Evolutionary conservation across 2,113 vertebrate genomes (phyloP).

Genomic region (Cercopithecus mona): DNA sequence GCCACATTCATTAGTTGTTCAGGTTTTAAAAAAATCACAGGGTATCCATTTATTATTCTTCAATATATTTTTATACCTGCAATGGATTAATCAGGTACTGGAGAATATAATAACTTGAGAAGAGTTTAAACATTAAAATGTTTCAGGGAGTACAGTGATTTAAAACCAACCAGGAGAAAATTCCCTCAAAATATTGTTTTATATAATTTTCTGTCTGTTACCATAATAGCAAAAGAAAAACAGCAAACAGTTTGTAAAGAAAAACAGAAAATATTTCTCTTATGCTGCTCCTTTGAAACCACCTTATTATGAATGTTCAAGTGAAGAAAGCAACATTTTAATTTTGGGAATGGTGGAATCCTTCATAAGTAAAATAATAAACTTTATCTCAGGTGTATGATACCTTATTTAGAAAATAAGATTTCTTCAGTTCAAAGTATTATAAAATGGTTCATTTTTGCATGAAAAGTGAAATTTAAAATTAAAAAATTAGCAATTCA

Average conservation of each 20-base stretch:
- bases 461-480: neutral
- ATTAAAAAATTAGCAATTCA: neutral
- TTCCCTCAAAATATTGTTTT: neutral
- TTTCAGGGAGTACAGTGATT: neutral
- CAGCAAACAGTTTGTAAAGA: neutral
- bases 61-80: neutral
- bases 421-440: neutral
- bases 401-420: neutral
- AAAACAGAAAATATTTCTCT: neutral
- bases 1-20: neutral
- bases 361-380: neutral
- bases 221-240: neutral
- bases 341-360: neutral
- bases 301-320: neutral
- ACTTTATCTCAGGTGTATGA: neutral
- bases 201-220: neutral
- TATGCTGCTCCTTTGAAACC: neutral
- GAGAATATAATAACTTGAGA: neutral
- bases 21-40: neutral
- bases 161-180: neutral
- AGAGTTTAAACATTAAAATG: neutral
- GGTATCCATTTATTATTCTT: neutral
- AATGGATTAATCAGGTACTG: neutral
- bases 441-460: neutral
- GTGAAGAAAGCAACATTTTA: neutral